These are phyloP conservation scores for Myanophis thanlyinensis DNA, from an alignment of 2,113 vertebrate genomes.

Conservation along the genomic window DNA sequence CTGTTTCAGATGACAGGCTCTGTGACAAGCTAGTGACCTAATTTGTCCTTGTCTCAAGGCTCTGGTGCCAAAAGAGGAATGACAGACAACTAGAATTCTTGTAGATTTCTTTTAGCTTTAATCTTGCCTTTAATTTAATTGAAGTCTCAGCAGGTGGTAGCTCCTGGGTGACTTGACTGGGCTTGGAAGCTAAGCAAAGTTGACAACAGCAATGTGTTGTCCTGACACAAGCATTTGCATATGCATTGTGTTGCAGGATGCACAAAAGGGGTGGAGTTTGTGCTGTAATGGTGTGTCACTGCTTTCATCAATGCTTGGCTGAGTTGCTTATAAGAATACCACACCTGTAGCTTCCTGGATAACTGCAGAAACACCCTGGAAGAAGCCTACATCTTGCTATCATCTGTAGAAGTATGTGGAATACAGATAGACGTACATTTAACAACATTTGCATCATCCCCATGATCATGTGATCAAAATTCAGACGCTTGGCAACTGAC, in stretches of 20 bases:
- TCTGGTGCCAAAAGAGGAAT: conserved; percentile 33
- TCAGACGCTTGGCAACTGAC: neutral
- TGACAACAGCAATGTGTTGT: neutral
- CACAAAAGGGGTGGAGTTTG: neutral
- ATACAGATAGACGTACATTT: neutral
- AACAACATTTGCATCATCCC: neutral
- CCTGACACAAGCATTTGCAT: neutral
- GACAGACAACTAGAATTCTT: neutral
- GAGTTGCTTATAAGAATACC: neutral
- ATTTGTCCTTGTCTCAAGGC: conserved; percentile 38
- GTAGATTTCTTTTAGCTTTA: conserved; percentile 40
- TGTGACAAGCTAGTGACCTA: conserved; percentile 29
- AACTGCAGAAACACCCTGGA: neutral
- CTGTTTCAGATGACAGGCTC: conserved; percentile 19
- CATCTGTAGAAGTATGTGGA: neutral
- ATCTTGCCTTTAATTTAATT: conserved; percentile 29
- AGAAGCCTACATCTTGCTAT: neutral
- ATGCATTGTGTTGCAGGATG: neutral
- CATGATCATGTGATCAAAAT: neutral
- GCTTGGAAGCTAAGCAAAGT: neutral
- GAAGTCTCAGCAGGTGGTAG: neutral
- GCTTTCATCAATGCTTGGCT: neutral
- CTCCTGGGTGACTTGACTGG: neutral
- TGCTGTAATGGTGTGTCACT: neutral
- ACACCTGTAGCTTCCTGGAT: neutral